A percentile compares a stretch with the other conserved stretches of the same genome.
These are phyloP conservation scores for Salticus scenicus DNA, from an alignment of 2,888 invertebrate genomes.

Conservation along the genomic window DNA sequence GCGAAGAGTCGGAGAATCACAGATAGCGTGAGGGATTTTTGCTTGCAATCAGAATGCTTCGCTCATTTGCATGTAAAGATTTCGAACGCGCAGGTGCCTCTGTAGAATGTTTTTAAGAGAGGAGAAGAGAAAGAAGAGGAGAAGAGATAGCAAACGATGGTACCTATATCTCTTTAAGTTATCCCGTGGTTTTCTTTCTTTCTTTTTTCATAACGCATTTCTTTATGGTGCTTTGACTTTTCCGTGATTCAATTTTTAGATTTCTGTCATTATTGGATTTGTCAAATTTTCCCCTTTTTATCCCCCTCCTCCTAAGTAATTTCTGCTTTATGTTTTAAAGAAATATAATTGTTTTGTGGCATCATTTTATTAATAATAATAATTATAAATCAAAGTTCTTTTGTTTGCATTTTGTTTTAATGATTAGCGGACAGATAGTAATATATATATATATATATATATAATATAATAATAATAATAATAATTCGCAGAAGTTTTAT, in stretches of 20 bases:
- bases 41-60: constrained; percentile 57
- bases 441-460: no score
- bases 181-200: constrained; percentile 8
- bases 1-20: constrained; percentile 36
- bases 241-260: background rate
- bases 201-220: background rate
- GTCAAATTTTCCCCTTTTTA: no score
- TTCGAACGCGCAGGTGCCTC: constrained; percentile 58
- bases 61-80: constrained; percentile 67
- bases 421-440: no score
- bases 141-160: background rate
- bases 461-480: no score
- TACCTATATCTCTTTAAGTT: constrained; percentile 64
- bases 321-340: no score
- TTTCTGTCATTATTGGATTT: background rate
- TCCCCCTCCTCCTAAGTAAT: no score
- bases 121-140: background rate
- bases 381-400: no score
- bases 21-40: constrained; percentile 55
- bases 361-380: no score
- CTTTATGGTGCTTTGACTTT: background rate
- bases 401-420: no score
- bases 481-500: no score
- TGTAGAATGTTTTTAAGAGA: constrained; percentile 12
- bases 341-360: no score